A percentile compares a stretch with the other conserved stretches of the same genome.
Conservation (phyloP, 2,888 invertebrate species). For the Boloria selene region DNA sequence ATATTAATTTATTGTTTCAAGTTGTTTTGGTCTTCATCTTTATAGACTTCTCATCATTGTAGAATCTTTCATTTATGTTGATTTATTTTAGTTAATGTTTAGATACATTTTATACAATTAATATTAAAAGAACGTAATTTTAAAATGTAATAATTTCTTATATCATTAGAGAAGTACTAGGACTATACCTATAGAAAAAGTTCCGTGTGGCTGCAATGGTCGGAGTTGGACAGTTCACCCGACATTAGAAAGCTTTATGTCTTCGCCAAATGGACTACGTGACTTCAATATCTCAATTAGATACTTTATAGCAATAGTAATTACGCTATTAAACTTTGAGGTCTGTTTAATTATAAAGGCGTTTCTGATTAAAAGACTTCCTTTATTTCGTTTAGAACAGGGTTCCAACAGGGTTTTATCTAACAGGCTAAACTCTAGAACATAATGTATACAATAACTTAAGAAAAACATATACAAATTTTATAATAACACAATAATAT, state of each 20-base stretch:
- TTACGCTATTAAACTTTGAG: slow-evolving; percentile 35
- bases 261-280: slow-evolving; percentile 65
- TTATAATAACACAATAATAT: no score
- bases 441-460: background rate
- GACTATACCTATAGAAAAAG: slow-evolving; percentile 34
- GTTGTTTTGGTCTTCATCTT: no score
- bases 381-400: background rate
- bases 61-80: no score
- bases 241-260: slow-evolving; percentile 72
- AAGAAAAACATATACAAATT: background rate
- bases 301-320: slow-evolving; percentile 48
- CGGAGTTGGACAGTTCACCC: slow-evolving; percentile 69
- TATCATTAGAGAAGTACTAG: slow-evolving; percentile 30
- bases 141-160: slow-evolving; percentile 30
- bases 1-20: no score
- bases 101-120: background rate
- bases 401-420: no score
- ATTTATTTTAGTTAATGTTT: no score
- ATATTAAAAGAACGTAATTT: slow-evolving; percentile 17
- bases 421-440: no score
- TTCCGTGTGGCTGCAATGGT: slow-evolving; percentile 57
- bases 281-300: slow-evolving; percentile 61
- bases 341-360: background rate
- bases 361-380: slow-evolving; percentile 3
- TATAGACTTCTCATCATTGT: no score